Percentiles rank a stretch among this genome's conserved stretches.
These are phyloP conservation scores for Drosophila yakuba DNA, from an alignment of 1,140 invertebrate species.

Conservation along the genomic window DNA sequence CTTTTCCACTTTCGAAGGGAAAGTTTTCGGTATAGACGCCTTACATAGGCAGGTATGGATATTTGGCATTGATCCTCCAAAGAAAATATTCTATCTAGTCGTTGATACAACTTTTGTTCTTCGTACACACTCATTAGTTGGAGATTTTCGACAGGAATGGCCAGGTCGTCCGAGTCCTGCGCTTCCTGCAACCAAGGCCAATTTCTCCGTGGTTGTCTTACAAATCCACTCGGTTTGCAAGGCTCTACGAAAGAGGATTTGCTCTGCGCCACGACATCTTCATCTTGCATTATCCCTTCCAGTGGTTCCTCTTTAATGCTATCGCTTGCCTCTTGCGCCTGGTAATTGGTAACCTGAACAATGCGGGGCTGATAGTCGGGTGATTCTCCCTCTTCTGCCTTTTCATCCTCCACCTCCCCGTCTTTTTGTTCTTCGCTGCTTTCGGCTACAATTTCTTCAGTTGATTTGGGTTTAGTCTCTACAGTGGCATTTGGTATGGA, in stretches of 20 bases:
- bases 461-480: neutral
- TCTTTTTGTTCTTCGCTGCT: constrained; percentile 41
- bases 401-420: neutral
- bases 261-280: constrained; percentile 14
- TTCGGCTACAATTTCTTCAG: constrained; percentile 15
- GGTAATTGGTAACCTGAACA: constrained; percentile 78
- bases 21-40: constrained; percentile 87
- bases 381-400: constrained; percentile 11
- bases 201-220: constrained; percentile 56
- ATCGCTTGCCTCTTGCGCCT: constrained; percentile 39
- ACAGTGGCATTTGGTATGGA: constrained; percentile 16
- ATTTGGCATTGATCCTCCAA: constrained; percentile 48
- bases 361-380: constrained; percentile 66
- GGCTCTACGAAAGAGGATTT: constrained; percentile 14
- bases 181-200: constrained; percentile 75
- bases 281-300: constrained; percentile 32
- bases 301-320: constrained; percentile 48
- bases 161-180: constrained; percentile 8
- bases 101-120: constrained; percentile 86
- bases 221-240: constrained; percentile 76
- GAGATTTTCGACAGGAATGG: constrained; percentile 29
- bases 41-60: constrained; percentile 80
- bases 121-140: constrained; percentile 86
- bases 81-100: constrained; percentile 67
- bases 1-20: constrained; percentile 87